Percentiles rank a stretch among this genome's conserved stretches.
Evolutionary conservation across 1,140 invertebrate genomes (phyloP).

Genomic region (Habropoda laboriosa): DNA sequence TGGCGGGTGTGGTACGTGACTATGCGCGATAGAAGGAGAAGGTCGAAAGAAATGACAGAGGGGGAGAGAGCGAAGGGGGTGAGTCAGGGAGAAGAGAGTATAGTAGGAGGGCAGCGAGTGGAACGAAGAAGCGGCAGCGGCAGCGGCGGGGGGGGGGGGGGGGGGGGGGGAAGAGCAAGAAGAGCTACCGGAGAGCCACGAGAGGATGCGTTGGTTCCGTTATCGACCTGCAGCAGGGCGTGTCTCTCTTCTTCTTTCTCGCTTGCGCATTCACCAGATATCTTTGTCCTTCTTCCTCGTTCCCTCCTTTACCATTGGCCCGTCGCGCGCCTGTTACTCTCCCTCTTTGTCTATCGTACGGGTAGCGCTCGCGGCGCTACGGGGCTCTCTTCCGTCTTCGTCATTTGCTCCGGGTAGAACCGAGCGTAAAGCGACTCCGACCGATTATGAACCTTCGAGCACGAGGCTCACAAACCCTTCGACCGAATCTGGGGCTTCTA

Average conservation of each 20-base stretch:
- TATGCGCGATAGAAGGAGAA: slow-evolving; percentile 63
- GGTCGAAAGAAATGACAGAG: slow-evolving; percentile 57
- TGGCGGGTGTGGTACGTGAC: slow-evolving; percentile 70
- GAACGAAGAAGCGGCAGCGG: slow-evolving; percentile 41
- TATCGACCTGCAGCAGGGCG: slow-evolving; percentile 71
- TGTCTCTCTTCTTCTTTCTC: slow-evolving; percentile 62
- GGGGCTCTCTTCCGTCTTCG: slow-evolving; percentile 45
- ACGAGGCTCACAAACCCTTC: slow-evolving; percentile 58
- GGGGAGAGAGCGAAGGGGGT: not conserved
- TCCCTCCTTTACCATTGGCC: slow-evolving; percentile 63
- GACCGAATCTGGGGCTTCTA: slow-evolving; percentile 55
- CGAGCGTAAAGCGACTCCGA: slow-evolving; percentile 49
- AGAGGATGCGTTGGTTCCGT: slow-evolving; percentile 71
- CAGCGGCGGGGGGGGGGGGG: too few species aligned
- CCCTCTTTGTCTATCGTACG: slow-evolving; percentile 16
- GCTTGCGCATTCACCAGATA: not conserved
- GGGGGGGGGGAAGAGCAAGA: slow-evolving; percentile 54
- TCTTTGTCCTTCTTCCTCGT: slow-evolving; percentile 25
- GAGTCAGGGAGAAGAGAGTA: not conserved
- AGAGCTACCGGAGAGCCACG: slow-evolving; percentile 68
- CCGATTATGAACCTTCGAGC: slow-evolving; percentile 60
- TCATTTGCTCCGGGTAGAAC: slow-evolving; percentile 27
- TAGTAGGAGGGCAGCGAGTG: not conserved
- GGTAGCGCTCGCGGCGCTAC: slow-evolving; percentile 31
- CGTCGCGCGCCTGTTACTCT: slow-evolving; percentile 25